phyloP scores from a whole-genome alignment of 2,888 invertebrate species.

The Acanthacorydalis orientalis region DNA sequence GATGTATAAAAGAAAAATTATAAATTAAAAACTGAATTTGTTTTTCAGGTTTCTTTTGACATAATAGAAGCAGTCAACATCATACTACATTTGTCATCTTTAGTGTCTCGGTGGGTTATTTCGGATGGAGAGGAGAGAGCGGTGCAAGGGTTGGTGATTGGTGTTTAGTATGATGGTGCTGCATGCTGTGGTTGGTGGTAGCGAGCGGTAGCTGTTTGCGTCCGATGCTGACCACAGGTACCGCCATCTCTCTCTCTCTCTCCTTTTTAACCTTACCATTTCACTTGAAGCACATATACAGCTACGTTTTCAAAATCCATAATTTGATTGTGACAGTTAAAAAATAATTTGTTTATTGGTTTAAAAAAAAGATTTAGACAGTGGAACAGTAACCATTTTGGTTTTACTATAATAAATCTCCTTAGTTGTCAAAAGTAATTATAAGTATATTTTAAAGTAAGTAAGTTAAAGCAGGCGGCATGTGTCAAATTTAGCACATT shows the following conservation, averaged over 20 bases:
- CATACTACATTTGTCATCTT: not conserved
- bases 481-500: too few relatives aligned
- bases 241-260: constrained; percentile 5
- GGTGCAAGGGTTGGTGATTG: not conserved
- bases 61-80: not conserved
- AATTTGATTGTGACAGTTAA: constrained; percentile 1
- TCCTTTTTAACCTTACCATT: not conserved
- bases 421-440: too few relatives aligned
- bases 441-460: too few relatives aligned
- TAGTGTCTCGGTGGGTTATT: constrained; percentile 4
- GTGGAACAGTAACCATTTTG: not conserved
- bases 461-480: too few relatives aligned
- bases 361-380: not conserved
- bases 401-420: not conserved
- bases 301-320: not conserved
- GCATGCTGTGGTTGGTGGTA: not conserved
- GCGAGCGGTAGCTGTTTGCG: not conserved
- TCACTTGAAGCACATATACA: not conserved
- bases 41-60: not conserved
- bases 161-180: not conserved
- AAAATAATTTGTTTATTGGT: not conserved
- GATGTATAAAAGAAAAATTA: too few relatives aligned
- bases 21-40: too few relatives aligned
- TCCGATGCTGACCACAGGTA: constrained; percentile 3
- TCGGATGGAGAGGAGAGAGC: constrained; percentile 3